Conservation (phyloP, 2,888 invertebrate genomes). For the Dryomyza anilis region DNA sequence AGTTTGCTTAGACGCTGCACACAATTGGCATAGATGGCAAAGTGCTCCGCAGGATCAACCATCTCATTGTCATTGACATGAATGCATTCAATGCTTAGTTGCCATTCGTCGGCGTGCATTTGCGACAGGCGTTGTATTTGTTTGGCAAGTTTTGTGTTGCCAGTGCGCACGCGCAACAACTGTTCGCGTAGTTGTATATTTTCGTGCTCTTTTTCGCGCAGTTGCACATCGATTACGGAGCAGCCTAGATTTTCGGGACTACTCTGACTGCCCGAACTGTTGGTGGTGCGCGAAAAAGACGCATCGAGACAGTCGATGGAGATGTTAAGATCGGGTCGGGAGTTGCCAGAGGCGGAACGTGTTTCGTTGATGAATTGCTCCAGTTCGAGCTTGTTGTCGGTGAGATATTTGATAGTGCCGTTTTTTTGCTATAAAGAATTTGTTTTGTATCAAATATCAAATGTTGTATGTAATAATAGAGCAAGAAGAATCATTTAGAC, state of each 20-base stretch:
- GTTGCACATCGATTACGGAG: conserved; percentile 56
- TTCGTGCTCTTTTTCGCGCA: conserved; percentile 57
- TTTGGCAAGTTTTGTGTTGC: conserved; percentile 39
- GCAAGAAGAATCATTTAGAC: too few species aligned
- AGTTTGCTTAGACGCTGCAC: conserved; percentile 40
- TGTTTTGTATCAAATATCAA: too few species aligned
- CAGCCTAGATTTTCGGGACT: conserved; percentile 57
- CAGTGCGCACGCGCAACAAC: conserved; percentile 37
- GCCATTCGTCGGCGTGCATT: conserved; percentile 29
- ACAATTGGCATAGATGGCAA: conserved; percentile 43
- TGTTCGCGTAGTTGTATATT: conserved; percentile 43
- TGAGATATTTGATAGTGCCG: conserved; percentile 41
- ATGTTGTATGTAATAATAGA: too few species aligned
- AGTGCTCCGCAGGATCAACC: conserved; percentile 35
- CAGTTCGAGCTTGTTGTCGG: conserved; percentile 49
- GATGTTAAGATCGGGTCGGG: conserved; percentile 45
- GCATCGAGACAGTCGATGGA: conserved; percentile 51
- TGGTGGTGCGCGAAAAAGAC: conserved; percentile 42
- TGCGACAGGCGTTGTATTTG: conserved; percentile 35
- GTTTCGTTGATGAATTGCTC: conserved; percentile 51
- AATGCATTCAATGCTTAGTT: conserved; percentile 33
- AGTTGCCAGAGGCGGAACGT: conserved; percentile 42
- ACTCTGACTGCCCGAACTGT: conserved; percentile 42
- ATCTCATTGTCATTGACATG: conserved; percentile 31
- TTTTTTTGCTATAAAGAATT: conserved; percentile 40